Evolutionary conservation across 1,140 invertebrate species (phyloP).

Genomic region (Propsilocerus akamusi): DNA sequence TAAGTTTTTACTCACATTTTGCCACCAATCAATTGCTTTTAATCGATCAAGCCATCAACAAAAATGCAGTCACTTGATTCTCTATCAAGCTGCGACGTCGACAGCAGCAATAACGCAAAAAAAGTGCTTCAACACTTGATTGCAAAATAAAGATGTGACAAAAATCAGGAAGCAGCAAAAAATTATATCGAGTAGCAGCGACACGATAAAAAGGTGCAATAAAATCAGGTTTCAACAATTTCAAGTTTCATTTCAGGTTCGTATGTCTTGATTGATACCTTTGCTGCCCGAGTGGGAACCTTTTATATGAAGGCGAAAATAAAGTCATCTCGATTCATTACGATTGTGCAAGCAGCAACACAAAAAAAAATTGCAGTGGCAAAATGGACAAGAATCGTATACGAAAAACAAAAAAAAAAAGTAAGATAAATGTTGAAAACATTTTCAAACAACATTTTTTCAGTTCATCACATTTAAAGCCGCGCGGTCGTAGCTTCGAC

Average conservation of each 20-base stretch:
- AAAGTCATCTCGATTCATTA: constrained; percentile 3
- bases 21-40: too few relatives aligned
- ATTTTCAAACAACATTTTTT: constrained; percentile 4
- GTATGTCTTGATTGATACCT: not conserved
- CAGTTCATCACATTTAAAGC: not conserved
- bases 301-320: not conserved
- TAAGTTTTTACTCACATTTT: too few relatives aligned
- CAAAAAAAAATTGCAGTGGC: not conserved
- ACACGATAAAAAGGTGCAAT: not conserved
- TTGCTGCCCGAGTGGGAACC: not conserved
- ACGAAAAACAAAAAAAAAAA: not conserved
- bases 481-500: not conserved
- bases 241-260: not conserved
- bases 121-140: too few relatives aligned
- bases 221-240: constrained; percentile 1
- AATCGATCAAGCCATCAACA: too few relatives aligned
- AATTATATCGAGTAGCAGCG: too few relatives aligned
- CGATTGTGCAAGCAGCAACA: not conserved
- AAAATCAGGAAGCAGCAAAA: too few relatives aligned
- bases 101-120: too few relatives aligned
- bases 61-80: too few relatives aligned
- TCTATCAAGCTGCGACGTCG: too few relatives aligned
- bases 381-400: not conserved
- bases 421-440: not conserved
- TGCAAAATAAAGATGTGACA: not conserved